Evolutionary conservation across 2,888 invertebrate genomes (phyloP).

Genomic region (Coleophora deauratella): DNA sequence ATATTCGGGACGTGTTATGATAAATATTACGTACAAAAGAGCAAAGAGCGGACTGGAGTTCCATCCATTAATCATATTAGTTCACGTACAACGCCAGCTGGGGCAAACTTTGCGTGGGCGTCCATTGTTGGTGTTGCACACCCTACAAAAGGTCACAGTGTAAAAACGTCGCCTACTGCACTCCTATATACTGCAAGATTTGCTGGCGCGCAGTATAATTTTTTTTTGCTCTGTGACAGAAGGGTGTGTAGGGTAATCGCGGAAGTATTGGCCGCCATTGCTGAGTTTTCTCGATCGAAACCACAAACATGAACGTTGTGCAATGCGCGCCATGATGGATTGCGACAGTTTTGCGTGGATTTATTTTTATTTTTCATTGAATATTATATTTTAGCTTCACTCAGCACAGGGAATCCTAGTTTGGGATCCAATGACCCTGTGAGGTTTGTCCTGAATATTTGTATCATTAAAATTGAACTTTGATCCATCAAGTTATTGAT

Average conservation of each 20-base stretch:
- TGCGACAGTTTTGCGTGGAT: conserved; percentile 28
- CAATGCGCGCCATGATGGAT: conserved; percentile 30
- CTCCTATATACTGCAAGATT: conserved; percentile 1
- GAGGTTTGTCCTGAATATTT: too few relatives aligned
- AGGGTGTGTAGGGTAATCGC: conserved; percentile 16
- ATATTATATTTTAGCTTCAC: conserved; percentile 4
- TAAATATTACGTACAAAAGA: conserved; percentile 36
- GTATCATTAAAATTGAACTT: not conserved
- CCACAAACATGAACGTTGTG: conserved; percentile 26
- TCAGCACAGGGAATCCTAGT: too few relatives aligned
- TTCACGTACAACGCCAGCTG: conserved; percentile 45
- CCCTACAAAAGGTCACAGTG: conserved; percentile 19
- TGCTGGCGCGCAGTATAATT: not conserved
- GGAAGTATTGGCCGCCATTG: conserved; percentile 12
- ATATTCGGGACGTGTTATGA: conserved; percentile 24
- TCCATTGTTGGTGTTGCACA: conserved; percentile 29
- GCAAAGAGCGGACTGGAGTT: conserved; percentile 41
- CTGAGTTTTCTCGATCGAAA: conserved; percentile 25
- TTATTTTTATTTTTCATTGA: conserved; percentile 28
- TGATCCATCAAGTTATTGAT: too few relatives aligned
- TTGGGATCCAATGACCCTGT: too few relatives aligned
- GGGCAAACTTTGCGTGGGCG: conserved; percentile 33
- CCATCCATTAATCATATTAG: conserved; percentile 50
- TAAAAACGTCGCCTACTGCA: conserved; percentile 7
- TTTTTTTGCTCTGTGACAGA: conserved; percentile 6